Evolutionary conservation across 2,888 invertebrate species (phyloP), one percentile per base, ranked within the genome.

Genomic region (Drosophila histrio): DNA sequence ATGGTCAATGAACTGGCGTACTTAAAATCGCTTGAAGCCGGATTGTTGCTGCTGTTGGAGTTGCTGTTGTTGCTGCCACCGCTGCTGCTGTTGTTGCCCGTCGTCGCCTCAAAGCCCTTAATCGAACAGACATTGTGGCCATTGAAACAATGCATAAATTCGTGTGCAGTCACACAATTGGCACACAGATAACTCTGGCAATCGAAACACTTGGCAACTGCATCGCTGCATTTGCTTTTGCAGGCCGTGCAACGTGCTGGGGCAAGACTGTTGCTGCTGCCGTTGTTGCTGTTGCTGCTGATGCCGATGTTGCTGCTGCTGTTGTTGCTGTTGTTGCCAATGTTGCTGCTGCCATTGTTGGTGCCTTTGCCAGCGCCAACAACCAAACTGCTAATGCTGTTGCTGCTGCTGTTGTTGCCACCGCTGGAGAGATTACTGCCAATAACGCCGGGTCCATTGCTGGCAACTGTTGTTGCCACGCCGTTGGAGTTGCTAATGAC

Each of bases 131-230:
- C 97, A 62, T 97, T 95, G 92, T 99, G 98, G 72, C 98, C 98
- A 92, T 98, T 98, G 92, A 99, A 99, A 92, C 98, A 99, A 92
- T 98, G 98, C 98, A 99, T 99, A 92, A 97, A 98, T 93, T 98
- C 97, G 93, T 99, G 99, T 72, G 99, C 99, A 95, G 98, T 98
- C 89, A 98, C 97, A 94, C 99, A 99, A 92, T 98, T 98, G 64
- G 97, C 95, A 93, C 99, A 99, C 83, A 99, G 94, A 91, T 96
- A 97, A 91, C 98, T 98, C 89, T 97, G 96, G 92, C 99, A 99
- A 92, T 99, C 98, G 89, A 97, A 96, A 92, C 98, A 99, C 91
- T 97, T 96, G 69, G 98, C 98, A 61, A 98, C 97, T 46, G 98
- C 98, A 94, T 96, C 96, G 17, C 97, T 95, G 92, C 98, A 97